phyloP scores from a whole-genome alignment of 2,888 invertebrate species.

The Selenia dentaria region DNA sequence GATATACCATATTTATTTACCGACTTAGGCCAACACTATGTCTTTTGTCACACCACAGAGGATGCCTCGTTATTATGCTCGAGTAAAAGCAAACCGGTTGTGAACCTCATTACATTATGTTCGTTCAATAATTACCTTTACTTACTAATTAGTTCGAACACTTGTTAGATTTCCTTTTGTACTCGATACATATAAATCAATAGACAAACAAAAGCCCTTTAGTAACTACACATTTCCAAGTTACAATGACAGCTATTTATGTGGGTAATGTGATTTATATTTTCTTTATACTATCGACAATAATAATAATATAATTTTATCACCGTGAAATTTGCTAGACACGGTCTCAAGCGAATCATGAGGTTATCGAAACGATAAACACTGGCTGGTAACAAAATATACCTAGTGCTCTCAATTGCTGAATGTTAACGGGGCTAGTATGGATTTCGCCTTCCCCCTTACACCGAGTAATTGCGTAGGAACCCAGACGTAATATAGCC shows the following conservation, averaged over 20 bases:
- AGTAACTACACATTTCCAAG: not conserved
- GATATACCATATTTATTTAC: slow-evolving; percentile 45
- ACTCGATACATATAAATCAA: slow-evolving; percentile 13
- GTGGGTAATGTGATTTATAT: not conserved
- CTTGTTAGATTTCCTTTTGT: slow-evolving; percentile 21
- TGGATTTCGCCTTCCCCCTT: slow-evolving; percentile 44
- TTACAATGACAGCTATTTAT: not conserved
- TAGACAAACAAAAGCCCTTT: not conserved
- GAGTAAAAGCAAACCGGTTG: slow-evolving; percentile 13
- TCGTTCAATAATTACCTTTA: slow-evolving; percentile 13
- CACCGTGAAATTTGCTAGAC: slow-evolving; percentile 15
- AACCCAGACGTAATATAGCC: slow-evolving; percentile 54
- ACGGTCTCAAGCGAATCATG: slow-evolving; percentile 15
- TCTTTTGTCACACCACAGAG: slow-evolving; percentile 1
- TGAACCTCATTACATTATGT: slow-evolving; percentile 2
- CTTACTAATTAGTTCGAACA: slow-evolving; percentile 18
- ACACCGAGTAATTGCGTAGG: slow-evolving; percentile 49
- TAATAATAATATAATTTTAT: slow-evolving; percentile 20
- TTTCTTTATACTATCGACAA: too few species aligned
- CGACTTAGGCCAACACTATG: slow-evolving; percentile 25
- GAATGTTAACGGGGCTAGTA: slow-evolving; percentile 41
- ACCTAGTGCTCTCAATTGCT: slow-evolving; percentile 36
- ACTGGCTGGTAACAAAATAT: slow-evolving; percentile 26
- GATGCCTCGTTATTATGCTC: slow-evolving; percentile 6
- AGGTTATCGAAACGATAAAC: slow-evolving; percentile 27